phyloP scores from a whole-genome alignment of 2,888 invertebrate species.

The Chrysomela aeneicollis region DNA sequence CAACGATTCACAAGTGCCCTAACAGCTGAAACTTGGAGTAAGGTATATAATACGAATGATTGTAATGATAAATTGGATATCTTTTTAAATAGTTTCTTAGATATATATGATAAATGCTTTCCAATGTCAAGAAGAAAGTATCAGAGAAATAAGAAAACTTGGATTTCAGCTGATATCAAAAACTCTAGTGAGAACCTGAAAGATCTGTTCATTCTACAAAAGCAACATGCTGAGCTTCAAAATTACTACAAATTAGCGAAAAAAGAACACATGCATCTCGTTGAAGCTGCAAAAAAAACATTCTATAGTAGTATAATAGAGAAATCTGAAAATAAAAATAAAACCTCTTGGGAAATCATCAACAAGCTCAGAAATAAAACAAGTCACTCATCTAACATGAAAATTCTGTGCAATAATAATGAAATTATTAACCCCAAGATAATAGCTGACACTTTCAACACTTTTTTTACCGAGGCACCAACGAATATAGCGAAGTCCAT shows the following conservation, averaged over 20 bases:
- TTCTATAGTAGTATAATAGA: conserved; percentile 3
- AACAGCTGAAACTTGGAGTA: conserved; percentile 13
- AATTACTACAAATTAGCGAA: conserved; percentile 7
- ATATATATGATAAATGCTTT: conserved; percentile 8
- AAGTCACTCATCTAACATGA: background rate
- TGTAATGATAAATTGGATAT: conserved; percentile 3
- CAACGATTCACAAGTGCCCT: conserved; percentile 1
- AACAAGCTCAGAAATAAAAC: background rate
- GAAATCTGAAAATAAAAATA: conserved; percentile 6
- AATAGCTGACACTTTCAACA: background rate
- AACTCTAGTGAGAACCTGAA: background rate
- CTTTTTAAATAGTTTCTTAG: conserved; percentile 2
- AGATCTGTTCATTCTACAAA: conserved; percentile 15
- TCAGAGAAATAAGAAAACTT: conserved; percentile 4
- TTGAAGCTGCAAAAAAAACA: conserved; percentile 9
- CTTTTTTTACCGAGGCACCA: conserved; percentile 2
- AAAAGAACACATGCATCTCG: background rate
- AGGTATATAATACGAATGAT: conserved; percentile 5
- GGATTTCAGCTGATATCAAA: conserved; percentile 4
- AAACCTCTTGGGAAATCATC: conserved; percentile 1
- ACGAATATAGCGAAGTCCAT: background rate
- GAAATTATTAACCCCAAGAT: background rate
- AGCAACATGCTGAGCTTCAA: conserved; percentile 7
- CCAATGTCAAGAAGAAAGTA: conserved; percentile 10
- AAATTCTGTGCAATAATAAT: background rate